A percentile compares a stretch with the other conserved stretches of the same genome.
Conservation (phyloP, 2,888 invertebrate species). For the Drosophila robusta region DNA sequence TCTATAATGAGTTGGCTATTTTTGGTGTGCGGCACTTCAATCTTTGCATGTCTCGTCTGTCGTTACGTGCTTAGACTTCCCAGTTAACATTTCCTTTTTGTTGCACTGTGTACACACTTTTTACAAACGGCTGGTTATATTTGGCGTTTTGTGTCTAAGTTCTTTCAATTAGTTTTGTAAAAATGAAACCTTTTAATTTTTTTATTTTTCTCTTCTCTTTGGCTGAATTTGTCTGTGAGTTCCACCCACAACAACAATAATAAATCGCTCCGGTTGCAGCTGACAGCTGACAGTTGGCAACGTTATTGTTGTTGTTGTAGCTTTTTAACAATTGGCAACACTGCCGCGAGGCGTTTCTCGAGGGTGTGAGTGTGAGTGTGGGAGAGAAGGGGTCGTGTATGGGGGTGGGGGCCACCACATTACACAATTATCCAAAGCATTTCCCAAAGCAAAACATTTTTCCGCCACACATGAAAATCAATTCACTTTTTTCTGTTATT, state of each 20-base stretch:
- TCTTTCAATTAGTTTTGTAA: conserved; percentile 31
- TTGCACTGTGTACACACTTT: conserved; percentile 9
- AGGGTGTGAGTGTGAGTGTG: conserved; percentile 1
- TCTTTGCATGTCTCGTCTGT: neutral
- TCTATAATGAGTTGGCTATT: conserved; percentile 4
- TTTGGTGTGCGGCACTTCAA: conserved; percentile 4
- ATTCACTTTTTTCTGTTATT: conserved; percentile 43
- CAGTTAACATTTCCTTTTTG: neutral
- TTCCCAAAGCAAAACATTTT: conserved; percentile 56
- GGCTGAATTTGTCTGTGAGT: neutral
- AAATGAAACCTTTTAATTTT: neutral
- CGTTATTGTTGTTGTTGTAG: conserved; percentile 18
- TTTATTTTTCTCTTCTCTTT: conserved; percentile 15
- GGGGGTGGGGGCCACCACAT: conserved; percentile 31
- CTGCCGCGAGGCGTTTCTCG: conserved; percentile 16
- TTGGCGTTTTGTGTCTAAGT: conserved; percentile 10
- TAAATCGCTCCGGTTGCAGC: conserved; percentile 42
- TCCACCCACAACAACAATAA: conserved; percentile 48
- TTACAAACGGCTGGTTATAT: conserved; percentile 1
- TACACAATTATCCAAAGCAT: conserved; percentile 69
- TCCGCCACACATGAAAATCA: conserved; percentile 65
- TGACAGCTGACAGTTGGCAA: conserved; percentile 52
- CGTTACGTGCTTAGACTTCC: neutral
- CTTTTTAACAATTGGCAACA: conserved; percentile 42
- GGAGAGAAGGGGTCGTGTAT: neutral